Base-by-base conservation (phyloP, 2,113 vertebrate genomes). In the Patagioenas fasciata region DNA sequence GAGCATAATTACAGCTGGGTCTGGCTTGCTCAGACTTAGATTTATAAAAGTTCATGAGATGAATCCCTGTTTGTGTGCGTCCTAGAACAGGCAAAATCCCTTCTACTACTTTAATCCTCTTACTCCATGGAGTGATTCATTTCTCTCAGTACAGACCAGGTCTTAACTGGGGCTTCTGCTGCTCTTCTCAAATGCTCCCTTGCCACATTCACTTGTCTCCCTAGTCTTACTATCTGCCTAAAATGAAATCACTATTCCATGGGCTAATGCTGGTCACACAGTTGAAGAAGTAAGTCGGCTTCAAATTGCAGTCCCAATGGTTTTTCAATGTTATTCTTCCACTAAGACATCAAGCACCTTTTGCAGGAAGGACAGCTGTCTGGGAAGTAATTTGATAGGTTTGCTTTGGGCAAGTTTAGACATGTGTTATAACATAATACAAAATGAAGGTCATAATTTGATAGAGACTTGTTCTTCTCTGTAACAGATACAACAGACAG, bases 401-500 rank as follows among this genome's bases (percentile, higher is more conserved):
- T 96, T 93, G 51, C 72, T 92, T 83, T 88, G 91, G 88, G 74
- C 71, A 85, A 80, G 71, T 91, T 89, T 65, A 80, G 62, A 88
- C 94, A 94, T 66, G 31, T 96, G 96, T 93, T 97, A 65, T 64
- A 78, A 74, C 71, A 90, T 77, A 85, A 80, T 56, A 74, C 42
- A 88, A 90, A 94, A 86, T 80, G 75, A 77, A 93, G 87, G 74
- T 96, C 79, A 86, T 93, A 60, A 93, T 91, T 88, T 88, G 71
- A 60, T 47, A 80, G 80, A 69, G 70, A 42, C 17, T 0, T 51
- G 32, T 61, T 89, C 87, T 79, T 85, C 65, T 92, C 79, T 91
- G 95, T 94, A 93, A 85, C 20, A 0, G 93, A 95, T 96, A 65
- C 78, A 96, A 77, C 93, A 88, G 88, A 96, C 94, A 96, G 94